A percentile compares a stretch with the other conserved stretches of the same genome.
phyloP scores from a whole-genome alignment of 2,113 vertebrate species.

The Erpornis zantholeuca region DNA sequence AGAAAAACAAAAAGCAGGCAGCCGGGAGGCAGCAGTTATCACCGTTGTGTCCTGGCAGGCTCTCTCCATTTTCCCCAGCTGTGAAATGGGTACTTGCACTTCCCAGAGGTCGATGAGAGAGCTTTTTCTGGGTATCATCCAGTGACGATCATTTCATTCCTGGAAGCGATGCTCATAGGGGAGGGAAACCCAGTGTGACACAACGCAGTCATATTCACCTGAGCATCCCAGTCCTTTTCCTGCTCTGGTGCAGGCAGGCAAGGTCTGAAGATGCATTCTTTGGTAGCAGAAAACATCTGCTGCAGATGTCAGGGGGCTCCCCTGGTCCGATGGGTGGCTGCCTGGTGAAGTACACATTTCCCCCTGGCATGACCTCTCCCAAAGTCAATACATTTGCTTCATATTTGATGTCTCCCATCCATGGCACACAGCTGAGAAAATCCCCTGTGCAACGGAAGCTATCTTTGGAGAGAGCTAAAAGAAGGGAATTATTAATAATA shows the following conservation, averaged over 20 bases:
- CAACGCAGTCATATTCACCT: not conserved
- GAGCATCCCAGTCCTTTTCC: not conserved
- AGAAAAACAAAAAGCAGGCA: not conserved
- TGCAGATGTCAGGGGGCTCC: not conserved
- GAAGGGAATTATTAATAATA: not conserved
- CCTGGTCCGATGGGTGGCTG: not conserved
- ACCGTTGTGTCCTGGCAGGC: not conserved
- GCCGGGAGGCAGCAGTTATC: not conserved
- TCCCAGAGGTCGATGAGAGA: not conserved
- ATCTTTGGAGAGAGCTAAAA: not conserved
- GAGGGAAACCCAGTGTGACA: not conserved
- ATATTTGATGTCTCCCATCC: not conserved
- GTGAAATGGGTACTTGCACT: not conserved
- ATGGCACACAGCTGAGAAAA: not conserved
- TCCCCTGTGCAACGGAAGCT: not conserved
- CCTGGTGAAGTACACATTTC: accelerated
- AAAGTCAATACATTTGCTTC: not conserved
- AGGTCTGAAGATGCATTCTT: not conserved
- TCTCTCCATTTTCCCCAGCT: not conserved
- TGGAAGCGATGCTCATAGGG: not conserved
- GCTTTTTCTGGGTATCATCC: not conserved
- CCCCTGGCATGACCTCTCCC: not conserved
- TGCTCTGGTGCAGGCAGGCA: not conserved
- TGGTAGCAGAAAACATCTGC: not conserved
- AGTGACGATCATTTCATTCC: not conserved